Conservation (phyloP, 2,113 vertebrate species). For the Myotis brandtii region DNA sequence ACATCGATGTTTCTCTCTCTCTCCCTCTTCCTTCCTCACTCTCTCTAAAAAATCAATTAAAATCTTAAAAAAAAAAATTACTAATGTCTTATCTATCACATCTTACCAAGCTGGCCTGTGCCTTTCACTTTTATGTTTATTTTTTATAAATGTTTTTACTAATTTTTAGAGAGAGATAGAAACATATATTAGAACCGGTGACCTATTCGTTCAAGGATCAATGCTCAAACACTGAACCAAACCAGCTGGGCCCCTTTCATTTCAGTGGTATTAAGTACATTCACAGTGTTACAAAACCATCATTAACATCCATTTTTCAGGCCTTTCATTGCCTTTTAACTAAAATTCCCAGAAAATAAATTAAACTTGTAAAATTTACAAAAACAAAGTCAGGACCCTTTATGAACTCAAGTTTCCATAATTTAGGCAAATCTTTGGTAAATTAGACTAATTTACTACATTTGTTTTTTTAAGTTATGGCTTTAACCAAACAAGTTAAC, state of each 20-base stretch:
- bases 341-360: background rate
- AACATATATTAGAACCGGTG: too few relatives aligned
- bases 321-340: background rate
- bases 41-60: too few relatives aligned
- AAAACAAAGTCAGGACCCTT: background rate
- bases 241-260: background rate
- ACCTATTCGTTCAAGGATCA: too few relatives aligned
- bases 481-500: background rate
- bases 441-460: slow-evolving; percentile 6
- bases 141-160: too few relatives aligned
- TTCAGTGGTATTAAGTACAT: background rate
- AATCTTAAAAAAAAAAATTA: background rate
- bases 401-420: background rate
- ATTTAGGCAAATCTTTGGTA: background rate
- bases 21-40: too few relatives aligned
- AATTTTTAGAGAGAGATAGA: too few relatives aligned
- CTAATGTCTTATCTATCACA: background rate
- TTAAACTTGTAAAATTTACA: background rate
- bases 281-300: background rate
- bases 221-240: too few relatives aligned
- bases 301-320: background rate
- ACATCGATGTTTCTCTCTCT: too few relatives aligned
- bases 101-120: background rate
- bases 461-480: background rate
- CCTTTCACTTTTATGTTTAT: background rate